These are phyloP conservation scores for Campoplex nolae DNA, from an alignment of 2,888 invertebrate species.

Conservation along the genomic window DNA sequence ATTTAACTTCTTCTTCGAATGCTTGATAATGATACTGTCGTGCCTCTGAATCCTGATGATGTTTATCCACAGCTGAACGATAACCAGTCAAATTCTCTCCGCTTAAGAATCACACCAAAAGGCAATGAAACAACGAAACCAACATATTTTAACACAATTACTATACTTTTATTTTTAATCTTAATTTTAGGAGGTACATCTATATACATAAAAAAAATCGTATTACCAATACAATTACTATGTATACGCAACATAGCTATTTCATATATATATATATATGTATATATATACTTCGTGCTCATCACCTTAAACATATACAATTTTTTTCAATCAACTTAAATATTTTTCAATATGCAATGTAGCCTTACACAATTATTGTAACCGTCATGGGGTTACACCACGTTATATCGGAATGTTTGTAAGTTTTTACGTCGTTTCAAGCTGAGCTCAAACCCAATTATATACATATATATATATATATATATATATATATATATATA, in stretches of 20 bases:
- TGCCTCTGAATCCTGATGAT: no score
- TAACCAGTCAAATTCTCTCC: no score
- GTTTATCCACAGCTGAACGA: no score
- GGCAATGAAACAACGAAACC: not conserved
- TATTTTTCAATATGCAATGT: constrained; percentile 66
- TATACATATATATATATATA: constrained; percentile 45
- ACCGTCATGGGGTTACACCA: constrained; percentile 75
- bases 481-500: constrained; percentile 46
- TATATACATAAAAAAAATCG: constrained; percentile 84
- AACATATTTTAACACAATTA: constrained; percentile 81
- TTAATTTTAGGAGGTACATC: constrained; percentile 84
- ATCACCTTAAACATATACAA: constrained; percentile 72
- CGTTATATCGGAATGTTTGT: constrained; percentile 82
- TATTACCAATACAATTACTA: constrained; percentile 81
- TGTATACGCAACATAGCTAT: constrained; percentile 72
- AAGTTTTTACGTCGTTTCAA: constrained; percentile 74
- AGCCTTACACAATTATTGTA: constrained; percentile 55
- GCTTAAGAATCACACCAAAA: not conserved
- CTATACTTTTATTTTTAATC: constrained; percentile 84
- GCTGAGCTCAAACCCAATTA: constrained; percentile 42
- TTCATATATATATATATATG: constrained; percentile 74
- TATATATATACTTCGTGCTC: constrained; percentile 77
- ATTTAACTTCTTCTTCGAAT: no score
- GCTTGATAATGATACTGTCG: no score
- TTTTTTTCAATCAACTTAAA: constrained; percentile 71